Evolutionary conservation across 92 coral and sea anemone genomes (phyloP).

Genomic region (Parazoanthus darwini): DNA sequence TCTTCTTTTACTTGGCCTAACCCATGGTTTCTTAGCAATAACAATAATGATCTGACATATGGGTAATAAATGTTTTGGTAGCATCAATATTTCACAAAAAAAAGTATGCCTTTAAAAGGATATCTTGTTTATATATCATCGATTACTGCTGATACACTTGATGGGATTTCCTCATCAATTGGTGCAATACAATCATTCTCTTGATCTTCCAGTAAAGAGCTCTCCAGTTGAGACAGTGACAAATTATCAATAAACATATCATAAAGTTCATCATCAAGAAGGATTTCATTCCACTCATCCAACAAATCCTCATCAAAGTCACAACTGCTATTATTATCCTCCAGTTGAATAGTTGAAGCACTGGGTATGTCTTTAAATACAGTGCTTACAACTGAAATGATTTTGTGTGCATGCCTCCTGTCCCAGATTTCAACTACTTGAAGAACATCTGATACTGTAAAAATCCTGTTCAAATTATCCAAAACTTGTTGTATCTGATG

Average conservation of each 20-base stretch:
- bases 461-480: conserved; percentile 43
- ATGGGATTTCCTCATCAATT: conserved; percentile 37
- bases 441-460: conserved; percentile 52
- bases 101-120: not conserved
- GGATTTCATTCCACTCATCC: conserved; percentile 27
- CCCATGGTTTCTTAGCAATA: too few species aligned
- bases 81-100: too few species aligned
- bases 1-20: too few species aligned
- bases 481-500: conserved; percentile 63
- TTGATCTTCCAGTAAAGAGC: conserved; percentile 12
- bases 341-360: not conserved
- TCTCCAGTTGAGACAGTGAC: conserved; percentile 43
- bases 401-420: conserved; percentile 57
- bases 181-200: conserved; percentile 33
- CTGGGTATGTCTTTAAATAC: conserved; percentile 45
- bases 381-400: conserved; percentile 35
- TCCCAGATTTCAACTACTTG: conserved; percentile 69
- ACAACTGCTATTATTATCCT: not conserved
- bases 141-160: conserved; percentile 28
- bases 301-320: conserved; percentile 17
- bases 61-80: too few species aligned
- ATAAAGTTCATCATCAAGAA: conserved; percentile 24
- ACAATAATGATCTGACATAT: too few species aligned
- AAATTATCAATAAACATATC: conserved; percentile 18
- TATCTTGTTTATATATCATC: not conserved